Percentiles rank a stretch among this genome's conserved stretches.
These are phyloP conservation scores for Slavum lentiscoides DNA, from an alignment of 2,888 invertebrate species.

Conservation along the genomic window DNA sequence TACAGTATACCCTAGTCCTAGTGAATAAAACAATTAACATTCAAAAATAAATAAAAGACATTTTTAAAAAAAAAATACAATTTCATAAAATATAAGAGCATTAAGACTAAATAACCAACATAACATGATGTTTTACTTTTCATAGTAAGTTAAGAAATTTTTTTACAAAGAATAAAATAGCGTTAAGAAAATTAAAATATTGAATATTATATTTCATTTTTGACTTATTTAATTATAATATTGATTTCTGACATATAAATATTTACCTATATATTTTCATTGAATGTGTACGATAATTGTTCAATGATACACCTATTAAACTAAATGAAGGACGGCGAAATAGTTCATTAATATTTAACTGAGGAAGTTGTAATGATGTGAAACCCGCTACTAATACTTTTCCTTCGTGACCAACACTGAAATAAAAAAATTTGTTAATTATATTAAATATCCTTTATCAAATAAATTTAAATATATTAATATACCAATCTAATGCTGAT, in stretches of 20 bases:
- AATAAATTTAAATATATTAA: slow-evolving; percentile 53
- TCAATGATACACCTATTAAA: slow-evolving; percentile 64
- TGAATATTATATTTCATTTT: background rate
- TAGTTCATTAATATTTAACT: slow-evolving; percentile 60
- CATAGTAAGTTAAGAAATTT: too few relatives aligned
- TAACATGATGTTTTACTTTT: too few relatives aligned
- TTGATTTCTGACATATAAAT: background rate
- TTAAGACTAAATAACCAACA: too few relatives aligned
- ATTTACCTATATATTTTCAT: slow-evolving; percentile 64
- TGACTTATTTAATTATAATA: background rate
- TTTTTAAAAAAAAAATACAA: too few relatives aligned
- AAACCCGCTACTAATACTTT: slow-evolving; percentile 63
- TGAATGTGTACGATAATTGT: slow-evolving; percentile 63
- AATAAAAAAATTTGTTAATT: slow-evolving; percentile 56
- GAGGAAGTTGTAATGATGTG: slow-evolving; percentile 63
- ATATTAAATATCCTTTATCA: slow-evolving; percentile 37
- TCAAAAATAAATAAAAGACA: too few relatives aligned
- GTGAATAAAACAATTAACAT: too few relatives aligned
- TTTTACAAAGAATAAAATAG: too few relatives aligned
- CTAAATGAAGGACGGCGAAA: slow-evolving; percentile 61
- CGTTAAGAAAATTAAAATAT: too few relatives aligned
- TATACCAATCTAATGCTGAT: slow-evolving; percentile 66
- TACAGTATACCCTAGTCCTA: too few relatives aligned
- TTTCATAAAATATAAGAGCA: too few relatives aligned
- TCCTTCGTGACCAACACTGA: slow-evolving; percentile 65